These are phyloP conservation scores for Zoanthus solanderi DNA, from an alignment of 92 coral and sea anemone genomes.

Conservation along the genomic window DNA sequence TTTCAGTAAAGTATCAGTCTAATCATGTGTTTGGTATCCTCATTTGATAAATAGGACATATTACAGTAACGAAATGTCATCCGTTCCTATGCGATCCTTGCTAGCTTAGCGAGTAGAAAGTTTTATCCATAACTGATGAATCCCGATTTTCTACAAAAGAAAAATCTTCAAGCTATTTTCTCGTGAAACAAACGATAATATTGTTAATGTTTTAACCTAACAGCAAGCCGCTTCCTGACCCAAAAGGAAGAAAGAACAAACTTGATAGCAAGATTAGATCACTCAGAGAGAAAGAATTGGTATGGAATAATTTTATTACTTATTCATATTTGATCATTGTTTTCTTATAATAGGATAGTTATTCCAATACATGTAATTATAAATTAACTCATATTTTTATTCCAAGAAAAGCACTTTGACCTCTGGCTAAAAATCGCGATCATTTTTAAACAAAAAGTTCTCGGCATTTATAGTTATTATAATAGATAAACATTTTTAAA, in stretches of 20 bases:
- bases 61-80: too few relatives aligned
- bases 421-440: neutral
- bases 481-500: too few relatives aligned
- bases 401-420: neutral
- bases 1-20: too few relatives aligned
- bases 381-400: neutral
- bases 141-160: too few relatives aligned
- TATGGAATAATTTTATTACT: constrained; percentile 25
- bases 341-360: too few relatives aligned
- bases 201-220: neutral
- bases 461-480: neutral
- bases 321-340: neutral
- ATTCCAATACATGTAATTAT: too few relatives aligned
- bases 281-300: constrained; percentile 81
- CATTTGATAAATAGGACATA: too few relatives aligned
- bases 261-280: constrained; percentile 69
- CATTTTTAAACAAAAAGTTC: neutral
- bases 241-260: constrained; percentile 71
- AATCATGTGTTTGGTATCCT: too few relatives aligned
- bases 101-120: too few relatives aligned
- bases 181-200: too few relatives aligned
- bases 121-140: too few relatives aligned
- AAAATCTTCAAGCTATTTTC: neutral
- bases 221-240: constrained; percentile 39
- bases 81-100: too few relatives aligned